phyloP scores from a whole-genome alignment of 2,113 vertebrate genomes.

The Oceanites oceanicus region DNA sequence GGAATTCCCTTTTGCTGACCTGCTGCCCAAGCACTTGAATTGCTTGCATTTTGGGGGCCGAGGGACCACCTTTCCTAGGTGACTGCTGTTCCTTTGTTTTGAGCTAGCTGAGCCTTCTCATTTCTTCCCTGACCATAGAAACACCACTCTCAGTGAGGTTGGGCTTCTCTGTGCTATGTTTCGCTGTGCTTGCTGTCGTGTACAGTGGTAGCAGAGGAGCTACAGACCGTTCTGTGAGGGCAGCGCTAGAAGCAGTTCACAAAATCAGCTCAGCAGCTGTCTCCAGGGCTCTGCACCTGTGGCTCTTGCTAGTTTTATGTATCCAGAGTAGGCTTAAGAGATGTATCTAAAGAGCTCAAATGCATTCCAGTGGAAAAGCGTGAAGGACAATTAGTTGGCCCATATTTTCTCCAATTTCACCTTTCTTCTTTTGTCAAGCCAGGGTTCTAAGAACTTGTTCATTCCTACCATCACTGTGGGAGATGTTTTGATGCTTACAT shows the following conservation, averaged over 20 bases:
- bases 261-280: neutral
- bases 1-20: neutral
- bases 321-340: neutral
- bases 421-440: neutral
- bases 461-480: neutral
- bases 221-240: neutral
- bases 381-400: neutral
- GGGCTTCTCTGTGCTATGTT: neutral
- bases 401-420: neutral
- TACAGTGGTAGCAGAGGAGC: neutral
- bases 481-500: neutral
- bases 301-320: neutral
- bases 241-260: neutral
- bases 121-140: neutral
- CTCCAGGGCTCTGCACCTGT: neutral
- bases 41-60: accelerated
- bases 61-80: neutral
- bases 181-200: neutral
- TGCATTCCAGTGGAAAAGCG: neutral
- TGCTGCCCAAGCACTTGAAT: neutral
- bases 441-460: neutral
- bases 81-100: neutral
- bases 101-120: neutral
- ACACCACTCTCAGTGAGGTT: neutral
- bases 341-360: neutral